phyloP scores from a whole-genome alignment of 2,888 invertebrate genomes.

The Amblyjoppa fuscipennis region DNA sequence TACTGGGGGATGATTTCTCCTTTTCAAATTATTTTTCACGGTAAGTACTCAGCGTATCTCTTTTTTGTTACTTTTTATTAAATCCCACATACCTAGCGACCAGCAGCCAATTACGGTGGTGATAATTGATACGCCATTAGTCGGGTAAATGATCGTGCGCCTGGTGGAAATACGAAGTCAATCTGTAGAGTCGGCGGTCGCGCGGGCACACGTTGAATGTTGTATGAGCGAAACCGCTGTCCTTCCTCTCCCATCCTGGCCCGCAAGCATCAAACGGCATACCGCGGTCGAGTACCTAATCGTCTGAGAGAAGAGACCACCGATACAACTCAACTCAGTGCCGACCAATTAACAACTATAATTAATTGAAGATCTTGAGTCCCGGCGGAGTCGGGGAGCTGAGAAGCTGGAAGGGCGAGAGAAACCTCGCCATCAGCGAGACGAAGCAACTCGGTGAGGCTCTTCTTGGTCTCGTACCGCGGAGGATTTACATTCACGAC shows the following conservation, averaged over 20 bases:
- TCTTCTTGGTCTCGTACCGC: slow-evolving; percentile 42
- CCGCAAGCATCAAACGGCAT: slow-evolving; percentile 63
- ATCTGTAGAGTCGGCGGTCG: background rate
- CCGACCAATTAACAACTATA: slow-evolving; percentile 73
- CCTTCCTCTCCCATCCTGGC: slow-evolving; percentile 11
- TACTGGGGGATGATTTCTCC: background rate
- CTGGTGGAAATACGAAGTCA: slow-evolving; percentile 20
- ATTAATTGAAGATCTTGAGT: slow-evolving; percentile 72
- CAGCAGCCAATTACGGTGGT: slow-evolving; percentile 62
- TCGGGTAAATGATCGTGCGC: slow-evolving; percentile 36
- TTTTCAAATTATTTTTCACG: background rate
- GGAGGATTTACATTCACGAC: slow-evolving; percentile 61
- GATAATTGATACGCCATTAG: slow-evolving; percentile 65
- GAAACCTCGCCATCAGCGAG: slow-evolving; percentile 52
- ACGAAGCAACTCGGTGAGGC: slow-evolving; percentile 42
- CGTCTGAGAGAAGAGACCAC: slow-evolving; percentile 61
- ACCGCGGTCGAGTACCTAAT: slow-evolving; percentile 60
- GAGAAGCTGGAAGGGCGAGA: slow-evolving; percentile 51
- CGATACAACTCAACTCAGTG: slow-evolving; percentile 72
- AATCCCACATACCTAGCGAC: background rate
- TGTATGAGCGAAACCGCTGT: slow-evolving; percentile 40
- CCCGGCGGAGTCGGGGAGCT: slow-evolving; percentile 46
- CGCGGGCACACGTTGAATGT: slow-evolving; percentile 43
- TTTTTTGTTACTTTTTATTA: background rate
- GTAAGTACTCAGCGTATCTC: background rate